A percentile compares a stretch with the other conserved stretches of the same genome.
Conservation (phyloP, 2,888 invertebrate genomes). For the Eupithecia subumbrata region DNA sequence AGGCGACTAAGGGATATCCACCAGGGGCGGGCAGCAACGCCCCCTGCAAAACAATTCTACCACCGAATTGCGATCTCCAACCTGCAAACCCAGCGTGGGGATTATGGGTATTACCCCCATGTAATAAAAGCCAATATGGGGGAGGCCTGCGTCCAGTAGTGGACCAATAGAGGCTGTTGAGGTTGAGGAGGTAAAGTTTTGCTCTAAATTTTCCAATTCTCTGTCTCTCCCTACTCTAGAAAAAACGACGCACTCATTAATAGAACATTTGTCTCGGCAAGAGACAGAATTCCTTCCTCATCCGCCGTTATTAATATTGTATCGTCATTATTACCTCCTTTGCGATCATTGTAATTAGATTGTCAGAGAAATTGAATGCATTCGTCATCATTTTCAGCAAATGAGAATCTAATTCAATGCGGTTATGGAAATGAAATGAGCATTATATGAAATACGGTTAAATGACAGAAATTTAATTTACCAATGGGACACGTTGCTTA, state of each 20-base stretch:
- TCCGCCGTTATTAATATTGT: conserved; percentile 75
- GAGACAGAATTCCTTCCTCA: conserved; percentile 75
- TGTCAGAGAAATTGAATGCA: conserved; percentile 50
- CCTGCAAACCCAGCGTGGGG: no score
- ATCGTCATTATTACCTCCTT: conserved; percentile 65
- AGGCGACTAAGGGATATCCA: no score
- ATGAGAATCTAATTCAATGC: conserved; percentile 17
- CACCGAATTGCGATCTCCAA: no score
- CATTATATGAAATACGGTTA: background rate
- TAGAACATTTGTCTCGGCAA: conserved; percentile 77
- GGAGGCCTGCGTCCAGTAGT: no score
- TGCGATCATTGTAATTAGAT: conserved; percentile 62
- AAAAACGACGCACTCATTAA: conserved; percentile 72
- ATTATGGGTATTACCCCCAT: no score
- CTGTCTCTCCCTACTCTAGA: conserved; percentile 45
- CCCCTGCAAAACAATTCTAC: no score
- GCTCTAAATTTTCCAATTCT: conserved; percentile 3
- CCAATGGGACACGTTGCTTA: background rate
- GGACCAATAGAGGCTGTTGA: no score
- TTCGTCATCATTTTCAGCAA: conserved; percentile 38
- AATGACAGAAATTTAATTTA: background rate
- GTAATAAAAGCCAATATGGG: no score
- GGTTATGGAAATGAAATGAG: conserved; percentile 4
- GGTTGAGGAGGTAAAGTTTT: no score
- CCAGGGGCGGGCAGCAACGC: no score